Conservation (phyloP, 2,797 vertebrate genomes). For the Nannoperca obscura region DNA sequence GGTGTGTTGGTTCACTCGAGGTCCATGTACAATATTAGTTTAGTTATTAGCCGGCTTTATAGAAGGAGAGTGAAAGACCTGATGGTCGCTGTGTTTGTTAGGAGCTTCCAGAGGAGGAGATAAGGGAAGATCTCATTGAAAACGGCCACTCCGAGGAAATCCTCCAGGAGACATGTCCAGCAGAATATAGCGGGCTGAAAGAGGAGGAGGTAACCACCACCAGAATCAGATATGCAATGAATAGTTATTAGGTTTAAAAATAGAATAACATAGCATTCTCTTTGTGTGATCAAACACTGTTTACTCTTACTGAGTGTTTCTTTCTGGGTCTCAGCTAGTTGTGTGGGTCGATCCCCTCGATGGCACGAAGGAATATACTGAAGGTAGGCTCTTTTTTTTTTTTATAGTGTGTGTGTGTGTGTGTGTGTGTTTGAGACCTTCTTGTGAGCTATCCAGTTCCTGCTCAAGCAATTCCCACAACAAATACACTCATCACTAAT, state of each 20-base stretch:
- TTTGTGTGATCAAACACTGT: background rate
- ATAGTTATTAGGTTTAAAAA: background rate
- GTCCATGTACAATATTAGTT: background rate
- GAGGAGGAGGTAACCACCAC: conserved; percentile 92
- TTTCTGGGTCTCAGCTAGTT: conserved; percentile 87
- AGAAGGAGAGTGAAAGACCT: background rate
- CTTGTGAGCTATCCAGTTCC: background rate
- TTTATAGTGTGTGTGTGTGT: no score
- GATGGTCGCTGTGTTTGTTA: conserved; percentile 54
- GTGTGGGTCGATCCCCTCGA: conserved; percentile 99
- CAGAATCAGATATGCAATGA: background rate
- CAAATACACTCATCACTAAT: background rate
- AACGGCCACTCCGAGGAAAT: conserved; percentile 89
- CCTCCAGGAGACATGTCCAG: conserved; percentile 90
- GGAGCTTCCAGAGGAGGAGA: conserved; percentile 89
- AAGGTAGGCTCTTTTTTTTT: conserved; percentile 91
- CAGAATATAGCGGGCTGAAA: conserved; percentile 88
- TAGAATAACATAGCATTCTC: background rate
- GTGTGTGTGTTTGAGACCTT: background rate
- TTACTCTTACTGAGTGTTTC: conserved; percentile 9
- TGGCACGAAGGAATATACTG: conserved; percentile 98
- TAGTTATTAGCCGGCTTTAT: no score
- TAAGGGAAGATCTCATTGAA: conserved; percentile 92
- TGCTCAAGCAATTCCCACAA: background rate
- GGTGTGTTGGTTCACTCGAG: background rate